Percentiles rank a stretch among this genome's conserved stretches.
Conservation (phyloP, 2,888 invertebrate species). For the Macrosiphum euphorbiae region DNA sequence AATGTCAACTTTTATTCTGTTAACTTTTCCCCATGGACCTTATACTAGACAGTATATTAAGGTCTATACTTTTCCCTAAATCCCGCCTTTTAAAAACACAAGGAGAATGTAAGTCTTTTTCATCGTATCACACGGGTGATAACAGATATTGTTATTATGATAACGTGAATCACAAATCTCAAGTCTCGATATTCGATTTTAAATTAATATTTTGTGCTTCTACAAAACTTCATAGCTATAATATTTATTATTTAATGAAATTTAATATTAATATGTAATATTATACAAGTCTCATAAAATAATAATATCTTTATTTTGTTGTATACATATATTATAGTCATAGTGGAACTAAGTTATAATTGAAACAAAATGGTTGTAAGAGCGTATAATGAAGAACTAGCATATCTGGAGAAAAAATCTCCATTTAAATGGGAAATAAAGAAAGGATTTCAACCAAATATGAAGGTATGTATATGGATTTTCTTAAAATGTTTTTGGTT, state of each 20-base stretch:
- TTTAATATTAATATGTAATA: not conserved
- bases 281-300: not conserved
- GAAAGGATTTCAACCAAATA: conserved; percentile 98
- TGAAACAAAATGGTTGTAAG: conserved; percentile 82
- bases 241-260: not conserved
- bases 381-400: conserved; percentile 91
- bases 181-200: not conserved
- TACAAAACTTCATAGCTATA: no score
- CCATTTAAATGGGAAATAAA: conserved; percentile 93
- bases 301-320: not conserved
- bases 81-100: not conserved
- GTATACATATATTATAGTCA: not conserved
- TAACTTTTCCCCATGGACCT: not conserved
- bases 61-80: not conserved
- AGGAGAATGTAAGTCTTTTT: not conserved
- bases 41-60: no score
- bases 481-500: not conserved
- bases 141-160: not conserved
- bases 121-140: not conserved
- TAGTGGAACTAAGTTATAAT: not conserved
- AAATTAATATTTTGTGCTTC: not conserved
- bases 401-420: conserved; percentile 90
- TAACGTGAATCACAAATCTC: not conserved
- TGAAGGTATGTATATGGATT: conserved; percentile 79
- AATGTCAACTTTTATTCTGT: not conserved